Evolutionary conservation across 2,113 vertebrate genomes (phyloP).

Genomic region (Varanus komodoensis): DNA sequence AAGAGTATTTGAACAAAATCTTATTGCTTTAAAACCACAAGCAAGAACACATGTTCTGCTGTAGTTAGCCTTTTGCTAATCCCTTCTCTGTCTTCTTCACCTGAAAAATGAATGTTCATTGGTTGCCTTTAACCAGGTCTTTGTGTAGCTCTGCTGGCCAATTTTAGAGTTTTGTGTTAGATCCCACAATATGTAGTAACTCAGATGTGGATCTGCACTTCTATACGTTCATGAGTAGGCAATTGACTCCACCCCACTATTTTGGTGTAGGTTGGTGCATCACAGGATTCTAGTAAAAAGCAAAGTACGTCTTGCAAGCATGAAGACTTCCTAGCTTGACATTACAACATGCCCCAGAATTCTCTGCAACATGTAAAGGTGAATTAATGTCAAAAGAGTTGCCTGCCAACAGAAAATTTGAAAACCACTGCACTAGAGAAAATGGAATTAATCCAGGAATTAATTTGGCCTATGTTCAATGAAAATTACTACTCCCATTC

Average conservation of each 20-base stretch:
- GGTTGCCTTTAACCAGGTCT: not conserved
- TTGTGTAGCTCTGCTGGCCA: not conserved
- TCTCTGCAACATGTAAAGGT: not conserved
- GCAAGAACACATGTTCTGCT: not conserved
- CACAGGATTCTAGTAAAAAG: not conserved
- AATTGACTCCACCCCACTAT: not conserved
- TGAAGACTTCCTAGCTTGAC: not conserved
- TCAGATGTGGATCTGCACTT: not conserved
- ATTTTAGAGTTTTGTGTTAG: not conserved
- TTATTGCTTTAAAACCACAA: not conserved
- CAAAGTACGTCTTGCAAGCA: not conserved
- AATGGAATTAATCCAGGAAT: constrained; percentile 17
- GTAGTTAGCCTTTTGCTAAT: not conserved
- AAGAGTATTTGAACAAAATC: no score
- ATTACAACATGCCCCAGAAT: not conserved
- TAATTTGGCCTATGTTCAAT: constrained; percentile 29
- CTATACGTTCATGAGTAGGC: not conserved
- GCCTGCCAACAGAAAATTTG: not conserved
- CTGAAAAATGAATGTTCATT: not conserved
- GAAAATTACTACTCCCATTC: constrained; percentile 27
- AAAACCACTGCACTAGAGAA: constrained; percentile 8
- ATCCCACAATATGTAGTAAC: not conserved
- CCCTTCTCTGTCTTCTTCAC: not conserved
- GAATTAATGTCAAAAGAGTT: not conserved
- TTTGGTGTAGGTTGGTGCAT: not conserved